Conservation (phyloP, 1,140 invertebrate genomes). For the Drosophila nasuta region DNA sequence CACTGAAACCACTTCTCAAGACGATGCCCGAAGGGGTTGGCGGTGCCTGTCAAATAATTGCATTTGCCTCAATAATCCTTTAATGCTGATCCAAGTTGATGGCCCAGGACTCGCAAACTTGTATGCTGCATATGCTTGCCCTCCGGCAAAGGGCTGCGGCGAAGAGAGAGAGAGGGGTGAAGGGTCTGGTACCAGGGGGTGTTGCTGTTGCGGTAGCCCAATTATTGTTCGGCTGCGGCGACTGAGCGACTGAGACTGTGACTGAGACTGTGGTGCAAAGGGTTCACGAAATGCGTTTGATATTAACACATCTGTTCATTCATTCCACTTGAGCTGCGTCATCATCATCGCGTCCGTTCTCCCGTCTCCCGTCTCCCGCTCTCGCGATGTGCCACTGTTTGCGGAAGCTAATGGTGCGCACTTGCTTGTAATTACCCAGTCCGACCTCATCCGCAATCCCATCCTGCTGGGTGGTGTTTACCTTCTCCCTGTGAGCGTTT, state of each 20-base stretch:
- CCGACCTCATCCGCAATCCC: constrained; percentile 24
- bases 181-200: constrained; percentile 40
- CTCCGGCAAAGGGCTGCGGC: constrained; percentile 25
- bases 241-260: too few relatives aligned
- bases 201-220: constrained; percentile 78
- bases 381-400: constrained; percentile 58
- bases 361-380: constrained; percentile 1
- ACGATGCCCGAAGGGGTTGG: constrained; percentile 48
- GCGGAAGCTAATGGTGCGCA: constrained; percentile 84
- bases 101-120: constrained; percentile 36
- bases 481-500: constrained; percentile 23
- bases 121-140: constrained; percentile 53
- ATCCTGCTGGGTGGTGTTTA: constrained; percentile 53
- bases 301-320: constrained; percentile 85
- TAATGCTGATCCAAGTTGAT: constrained; percentile 84
- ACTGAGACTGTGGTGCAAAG: constrained; percentile 48
- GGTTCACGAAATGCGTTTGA: constrained; percentile 81
- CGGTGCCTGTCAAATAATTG: constrained; percentile 79
- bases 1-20: constrained; percentile 36
- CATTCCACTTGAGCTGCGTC: constrained; percentile 81
- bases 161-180: too few relatives aligned
- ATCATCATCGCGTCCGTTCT: constrained; percentile 27
- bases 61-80: constrained; percentile 84
- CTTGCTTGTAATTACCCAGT: constrained; percentile 78
- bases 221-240: constrained; percentile 67